phyloP scores from a whole-genome alignment of 2,888 invertebrate species.

The Calephelis perditalis region DNA sequence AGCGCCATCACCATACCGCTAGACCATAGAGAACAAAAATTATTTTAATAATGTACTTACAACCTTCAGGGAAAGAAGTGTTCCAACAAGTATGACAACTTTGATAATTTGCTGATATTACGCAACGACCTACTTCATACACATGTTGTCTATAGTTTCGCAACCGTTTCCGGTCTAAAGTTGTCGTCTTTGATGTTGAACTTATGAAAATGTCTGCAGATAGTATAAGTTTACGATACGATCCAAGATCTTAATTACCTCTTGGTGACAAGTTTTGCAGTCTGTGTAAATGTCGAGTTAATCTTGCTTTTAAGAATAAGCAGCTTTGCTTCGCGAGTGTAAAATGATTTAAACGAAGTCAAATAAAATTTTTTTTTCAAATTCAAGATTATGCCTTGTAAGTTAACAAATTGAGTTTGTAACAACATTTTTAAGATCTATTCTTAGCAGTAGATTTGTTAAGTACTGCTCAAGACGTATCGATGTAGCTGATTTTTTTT shows the following conservation, averaged over 20 bases:
- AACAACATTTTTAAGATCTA: too few species aligned
- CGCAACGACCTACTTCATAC: conserved; percentile 62
- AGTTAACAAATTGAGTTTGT: too few species aligned
- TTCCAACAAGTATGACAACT: conserved; percentile 55
- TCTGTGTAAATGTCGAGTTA: background rate
- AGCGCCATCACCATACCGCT: too few species aligned
- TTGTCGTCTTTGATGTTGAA: conserved; percentile 26
- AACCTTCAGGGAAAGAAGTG: conserved; percentile 56
- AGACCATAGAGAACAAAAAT: too few species aligned
- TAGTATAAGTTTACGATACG: conserved; percentile 3
- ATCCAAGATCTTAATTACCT: background rate
- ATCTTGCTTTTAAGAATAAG: background rate
- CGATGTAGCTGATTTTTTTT: too few species aligned
- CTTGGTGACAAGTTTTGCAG: background rate
- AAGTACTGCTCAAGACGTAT: too few species aligned
- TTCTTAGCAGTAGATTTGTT: too few species aligned
- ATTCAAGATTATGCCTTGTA: too few species aligned
- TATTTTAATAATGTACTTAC: too few species aligned
- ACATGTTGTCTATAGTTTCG: conserved; percentile 58
- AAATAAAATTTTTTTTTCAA: too few species aligned
- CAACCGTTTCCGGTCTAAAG: conserved; percentile 50
- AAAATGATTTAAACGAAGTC: too few species aligned
- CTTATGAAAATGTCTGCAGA: conserved; percentile 6
- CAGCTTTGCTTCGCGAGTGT: background rate
- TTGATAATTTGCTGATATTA: conserved; percentile 56